phyloP scores from a whole-genome alignment of 2,888 invertebrate genomes.

The Melikaiella ostensackeni region DNA sequence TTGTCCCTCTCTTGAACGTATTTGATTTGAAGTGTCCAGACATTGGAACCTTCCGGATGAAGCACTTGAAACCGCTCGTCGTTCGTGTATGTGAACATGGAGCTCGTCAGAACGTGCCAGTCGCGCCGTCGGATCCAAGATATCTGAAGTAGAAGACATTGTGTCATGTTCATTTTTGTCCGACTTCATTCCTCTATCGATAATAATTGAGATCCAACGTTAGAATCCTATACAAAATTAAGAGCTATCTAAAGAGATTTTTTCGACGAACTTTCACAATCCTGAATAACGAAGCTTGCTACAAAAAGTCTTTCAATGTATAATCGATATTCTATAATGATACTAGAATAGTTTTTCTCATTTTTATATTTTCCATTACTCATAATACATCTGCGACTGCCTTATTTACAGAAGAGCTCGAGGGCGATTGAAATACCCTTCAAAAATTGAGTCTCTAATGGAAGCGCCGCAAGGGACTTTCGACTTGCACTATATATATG shows the following conservation, averaged over 20 bases:
- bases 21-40: constrained; percentile 96
- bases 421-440: constrained; percentile 34
- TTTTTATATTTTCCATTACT: background rate
- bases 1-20: constrained; percentile 95
- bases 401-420: constrained; percentile 26
- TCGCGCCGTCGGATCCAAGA: constrained; percentile 95
- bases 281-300: no score
- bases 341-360: no score
- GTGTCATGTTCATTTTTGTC: constrained; percentile 41
- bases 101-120: constrained; percentile 95
- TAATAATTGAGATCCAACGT: background rate
- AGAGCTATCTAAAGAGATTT: background rate
- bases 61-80: constrained; percentile 89
- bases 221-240: background rate
- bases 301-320: no score
- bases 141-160: constrained; percentile 80
- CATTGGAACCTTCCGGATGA: constrained; percentile 93
- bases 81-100: constrained; percentile 93
- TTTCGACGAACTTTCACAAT: background rate
- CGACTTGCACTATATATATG: background rate
- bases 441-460: constrained; percentile 34
- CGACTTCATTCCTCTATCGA: constrained; percentile 13
- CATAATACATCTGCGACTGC: constrained; percentile 25
- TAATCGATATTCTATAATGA: no score
- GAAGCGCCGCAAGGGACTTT: constrained; percentile 15